Percentiles rank a stretch among this genome's conserved stretches.
Conservation (phyloP, 2,888 invertebrate species). For the Odontothrips loti region DNA sequence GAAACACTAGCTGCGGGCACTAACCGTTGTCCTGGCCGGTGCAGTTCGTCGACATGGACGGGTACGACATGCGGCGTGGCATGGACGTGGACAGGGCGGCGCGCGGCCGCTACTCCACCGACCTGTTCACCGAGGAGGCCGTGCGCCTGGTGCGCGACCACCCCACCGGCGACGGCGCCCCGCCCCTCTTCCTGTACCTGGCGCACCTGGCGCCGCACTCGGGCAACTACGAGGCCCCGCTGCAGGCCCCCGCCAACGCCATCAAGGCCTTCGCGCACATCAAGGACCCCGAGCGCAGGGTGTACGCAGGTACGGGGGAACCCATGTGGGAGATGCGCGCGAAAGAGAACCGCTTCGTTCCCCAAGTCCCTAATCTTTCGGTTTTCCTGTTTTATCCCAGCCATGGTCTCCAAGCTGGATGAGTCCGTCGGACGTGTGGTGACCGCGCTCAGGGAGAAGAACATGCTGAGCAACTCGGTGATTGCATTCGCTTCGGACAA, state of each 20-base stretch:
- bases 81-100: constrained; percentile 52
- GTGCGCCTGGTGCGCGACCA: constrained; percentile 54
- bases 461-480: constrained; percentile 73
- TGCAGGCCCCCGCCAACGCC: constrained; percentile 65
- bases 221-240: constrained; percentile 56
- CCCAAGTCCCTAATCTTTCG: too few species aligned
- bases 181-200: constrained; percentile 64
- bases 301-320: constrained; percentile 60
- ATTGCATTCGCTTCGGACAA: constrained; percentile 85
- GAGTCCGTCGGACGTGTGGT: constrained; percentile 76
- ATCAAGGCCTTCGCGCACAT: constrained; percentile 64
- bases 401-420: constrained; percentile 79
- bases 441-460: constrained; percentile 58
- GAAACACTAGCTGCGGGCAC: too few species aligned
- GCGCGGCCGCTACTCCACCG: constrained; percentile 58
- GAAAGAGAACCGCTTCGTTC: too few species aligned
- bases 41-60: constrained; percentile 47
- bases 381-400: constrained; percentile 50
- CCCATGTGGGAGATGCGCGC: too few species aligned
- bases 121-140: constrained; percentile 61
- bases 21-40: too few species aligned
- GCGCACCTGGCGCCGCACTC: constrained; percentile 65
- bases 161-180: constrained; percentile 41
- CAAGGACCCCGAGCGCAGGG: constrained; percentile 57
- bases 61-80: constrained; percentile 60